Evolutionary conservation across 1,140 invertebrate genomes (phyloP).

Genomic region (Octopus bimaculoides): DNA sequence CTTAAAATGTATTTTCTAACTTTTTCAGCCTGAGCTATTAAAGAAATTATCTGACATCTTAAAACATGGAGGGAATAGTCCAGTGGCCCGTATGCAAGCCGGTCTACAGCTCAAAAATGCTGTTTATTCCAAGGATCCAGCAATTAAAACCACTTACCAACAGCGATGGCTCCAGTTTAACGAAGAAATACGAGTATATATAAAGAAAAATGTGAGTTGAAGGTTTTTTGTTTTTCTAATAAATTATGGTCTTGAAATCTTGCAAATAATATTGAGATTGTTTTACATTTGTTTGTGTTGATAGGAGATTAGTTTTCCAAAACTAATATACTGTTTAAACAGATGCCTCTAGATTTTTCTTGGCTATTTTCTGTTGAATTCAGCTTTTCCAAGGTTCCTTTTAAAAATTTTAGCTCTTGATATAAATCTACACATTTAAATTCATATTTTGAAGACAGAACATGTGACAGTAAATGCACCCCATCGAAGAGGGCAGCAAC

Average conservation of each 20-base stretch:
- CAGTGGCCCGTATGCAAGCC: slow-evolving; percentile 94
- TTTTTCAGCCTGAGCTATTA: slow-evolving; percentile 80
- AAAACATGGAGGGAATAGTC: slow-evolving; percentile 81
- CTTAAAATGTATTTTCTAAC: slow-evolving; percentile 21
- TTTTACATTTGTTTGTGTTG: neutral
- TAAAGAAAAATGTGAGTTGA: slow-evolving; percentile 91
- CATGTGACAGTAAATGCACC: too few relatives aligned
- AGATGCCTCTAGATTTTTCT: too few relatives aligned
- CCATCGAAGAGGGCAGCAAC: too few relatives aligned
- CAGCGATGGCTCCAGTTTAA: slow-evolving; percentile 88
- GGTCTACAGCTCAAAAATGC: slow-evolving; percentile 98
- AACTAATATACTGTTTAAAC: too few relatives aligned
- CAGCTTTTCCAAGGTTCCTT: too few relatives aligned
- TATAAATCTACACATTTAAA: too few relatives aligned
- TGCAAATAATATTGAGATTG: neutral
- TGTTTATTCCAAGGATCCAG: slow-evolving; percentile 91
- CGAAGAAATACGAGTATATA: slow-evolving; percentile 78
- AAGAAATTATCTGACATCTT: slow-evolving; percentile 91
- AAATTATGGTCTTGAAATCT: too few relatives aligned
- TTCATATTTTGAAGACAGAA: too few relatives aligned
- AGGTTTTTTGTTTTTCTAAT: neutral
- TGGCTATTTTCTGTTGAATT: too few relatives aligned
- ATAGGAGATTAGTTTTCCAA: too few relatives aligned
- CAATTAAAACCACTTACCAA: slow-evolving; percentile 79
- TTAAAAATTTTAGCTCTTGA: too few relatives aligned